These are phyloP conservation scores for Phrynosoma blainvillii DNA, from an alignment of 2,113 vertebrate genomes.

Conservation along the genomic window DNA sequence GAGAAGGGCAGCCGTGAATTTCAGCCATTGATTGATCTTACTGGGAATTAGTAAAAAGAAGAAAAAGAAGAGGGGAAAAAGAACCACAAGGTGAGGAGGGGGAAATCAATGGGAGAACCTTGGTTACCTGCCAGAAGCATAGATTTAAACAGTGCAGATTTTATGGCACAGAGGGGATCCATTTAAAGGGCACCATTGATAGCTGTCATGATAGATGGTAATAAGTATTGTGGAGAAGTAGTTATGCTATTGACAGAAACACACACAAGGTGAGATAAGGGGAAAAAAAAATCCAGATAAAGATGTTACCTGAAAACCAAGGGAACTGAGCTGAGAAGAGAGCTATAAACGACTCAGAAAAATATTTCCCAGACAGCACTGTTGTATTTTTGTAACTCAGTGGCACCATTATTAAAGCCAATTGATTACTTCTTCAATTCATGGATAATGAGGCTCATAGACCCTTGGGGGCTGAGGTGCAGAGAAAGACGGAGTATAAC, in stretches of 20 bases:
- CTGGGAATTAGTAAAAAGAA: slow-evolving; percentile 52
- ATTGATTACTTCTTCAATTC: slow-evolving; percentile 29
- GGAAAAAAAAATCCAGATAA: slow-evolving; percentile 34
- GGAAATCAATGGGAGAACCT: slow-evolving; percentile 40
- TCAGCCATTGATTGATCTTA: slow-evolving; percentile 58
- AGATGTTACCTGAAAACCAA: slow-evolving; percentile 25
- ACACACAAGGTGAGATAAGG: not conserved
- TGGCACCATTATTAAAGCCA: not conserved
- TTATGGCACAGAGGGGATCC: slow-evolving; percentile 31
- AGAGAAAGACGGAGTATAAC: not conserved
- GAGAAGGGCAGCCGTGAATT: not conserved
- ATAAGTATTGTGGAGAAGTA: slow-evolving; percentile 50
- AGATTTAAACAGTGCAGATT: slow-evolving; percentile 46
- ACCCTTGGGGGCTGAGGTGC: not conserved
- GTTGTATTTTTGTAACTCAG: slow-evolving; percentile 29
- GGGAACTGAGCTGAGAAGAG: slow-evolving; percentile 18
- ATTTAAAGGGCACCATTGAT: slow-evolving; percentile 48
- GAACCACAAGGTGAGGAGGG: too few relatives aligned
- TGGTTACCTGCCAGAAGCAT: slow-evolving; percentile 44
- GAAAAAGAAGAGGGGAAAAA: not conserved
- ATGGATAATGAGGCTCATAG: not conserved
- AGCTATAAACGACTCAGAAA: slow-evolving; percentile 28
- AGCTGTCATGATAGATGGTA: slow-evolving; percentile 46
- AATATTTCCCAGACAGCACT: slow-evolving; percentile 20
- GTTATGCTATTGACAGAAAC: slow-evolving; percentile 55